Conservation (phyloP, 2,797 vertebrate genomes). For the Microctenopoma stevenorrisi region DNA sequence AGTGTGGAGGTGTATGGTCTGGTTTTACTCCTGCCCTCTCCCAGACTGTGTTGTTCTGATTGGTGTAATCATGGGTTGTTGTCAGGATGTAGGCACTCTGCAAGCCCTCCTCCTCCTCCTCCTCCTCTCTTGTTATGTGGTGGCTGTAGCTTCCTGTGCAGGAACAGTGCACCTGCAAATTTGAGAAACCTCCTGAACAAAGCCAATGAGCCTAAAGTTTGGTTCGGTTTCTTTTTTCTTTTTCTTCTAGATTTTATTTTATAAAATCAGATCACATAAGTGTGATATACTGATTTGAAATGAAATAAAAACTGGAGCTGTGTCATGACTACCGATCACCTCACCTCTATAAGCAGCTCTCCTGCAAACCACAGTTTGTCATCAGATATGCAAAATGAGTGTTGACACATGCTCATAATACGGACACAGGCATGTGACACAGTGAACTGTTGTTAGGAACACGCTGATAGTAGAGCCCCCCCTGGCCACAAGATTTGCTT, state of each 20-base stretch:
- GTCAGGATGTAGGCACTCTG: constrained; percentile 70
- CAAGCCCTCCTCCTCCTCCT: constrained; percentile 43
- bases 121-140: constrained; percentile 64
- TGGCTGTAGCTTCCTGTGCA: constrained; percentile 77
- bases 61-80: constrained; percentile 75
- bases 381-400: constrained; percentile 66
- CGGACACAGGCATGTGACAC: constrained; percentile 70
- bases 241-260: neutral
- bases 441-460: constrained; percentile 72
- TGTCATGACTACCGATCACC: constrained; percentile 13
- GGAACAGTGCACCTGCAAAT: constrained; percentile 71
- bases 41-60: constrained; percentile 67
- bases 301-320: constrained; percentile 3
- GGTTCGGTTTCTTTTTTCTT: constrained; percentile 5
- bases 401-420: constrained; percentile 71
- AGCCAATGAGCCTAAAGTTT: constrained; percentile 24
- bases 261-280: neutral
- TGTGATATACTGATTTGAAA: constrained; percentile 7
- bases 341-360: constrained; percentile 5
- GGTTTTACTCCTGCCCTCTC: constrained; percentile 61
- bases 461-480: constrained; percentile 71
- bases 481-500: constrained; percentile 70
- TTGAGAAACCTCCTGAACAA: constrained; percentile 36
- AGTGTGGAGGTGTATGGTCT: constrained; percentile 72
- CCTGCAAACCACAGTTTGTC: constrained; percentile 43